Percentiles rank a stretch among this genome's conserved stretches.
Evolutionary conservation across 2,113 vertebrate species (phyloP).

Genomic region (Edolisoma coerulescens): DNA sequence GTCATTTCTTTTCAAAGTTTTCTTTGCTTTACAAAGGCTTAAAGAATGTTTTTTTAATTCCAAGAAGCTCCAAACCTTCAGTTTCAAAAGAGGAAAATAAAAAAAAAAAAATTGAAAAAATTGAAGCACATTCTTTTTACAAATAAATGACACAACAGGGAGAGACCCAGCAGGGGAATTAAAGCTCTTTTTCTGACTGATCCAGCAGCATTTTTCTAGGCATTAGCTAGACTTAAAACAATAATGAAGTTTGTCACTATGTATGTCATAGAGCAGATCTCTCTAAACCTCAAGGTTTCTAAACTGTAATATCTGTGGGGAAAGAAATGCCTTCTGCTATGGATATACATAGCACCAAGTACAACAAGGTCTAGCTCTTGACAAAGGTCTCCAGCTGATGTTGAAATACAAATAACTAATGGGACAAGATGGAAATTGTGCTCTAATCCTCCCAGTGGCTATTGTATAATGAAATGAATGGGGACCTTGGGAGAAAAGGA

Average conservation of each 20-base stretch:
- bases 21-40: slow-evolving; percentile 53
- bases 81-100: background rate
- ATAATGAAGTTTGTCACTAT: slow-evolving; percentile 43
- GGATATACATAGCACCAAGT: slow-evolving; percentile 22
- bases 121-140: background rate
- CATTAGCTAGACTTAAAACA: slow-evolving; percentile 41
- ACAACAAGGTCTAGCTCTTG: slow-evolving; percentile 45
- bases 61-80: background rate
- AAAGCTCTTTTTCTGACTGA: slow-evolving; percentile 26
- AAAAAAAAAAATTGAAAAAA: background rate
- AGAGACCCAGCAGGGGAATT: slow-evolving; percentile 43
- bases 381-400: slow-evolving; percentile 59
- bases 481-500: background rate
- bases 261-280: slow-evolving; percentile 19
- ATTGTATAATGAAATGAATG: background rate
- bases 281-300: slow-evolving; percentile 46
- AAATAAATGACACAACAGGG: slow-evolving; percentile 5
- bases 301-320: slow-evolving; percentile 44
- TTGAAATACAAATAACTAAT: slow-evolving; percentile 49
- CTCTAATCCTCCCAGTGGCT: slow-evolving; percentile 37
- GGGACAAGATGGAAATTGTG: slow-evolving; percentile 37
- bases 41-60: background rate
- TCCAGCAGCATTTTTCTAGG: slow-evolving; percentile 45
- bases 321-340: slow-evolving; percentile 30
- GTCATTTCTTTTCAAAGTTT: slow-evolving; percentile 73